Evolutionary conservation across 2,888 invertebrate species (phyloP), one percentile per base, ranked within the genome.

Genomic region (Heliconius hortense): DNA sequence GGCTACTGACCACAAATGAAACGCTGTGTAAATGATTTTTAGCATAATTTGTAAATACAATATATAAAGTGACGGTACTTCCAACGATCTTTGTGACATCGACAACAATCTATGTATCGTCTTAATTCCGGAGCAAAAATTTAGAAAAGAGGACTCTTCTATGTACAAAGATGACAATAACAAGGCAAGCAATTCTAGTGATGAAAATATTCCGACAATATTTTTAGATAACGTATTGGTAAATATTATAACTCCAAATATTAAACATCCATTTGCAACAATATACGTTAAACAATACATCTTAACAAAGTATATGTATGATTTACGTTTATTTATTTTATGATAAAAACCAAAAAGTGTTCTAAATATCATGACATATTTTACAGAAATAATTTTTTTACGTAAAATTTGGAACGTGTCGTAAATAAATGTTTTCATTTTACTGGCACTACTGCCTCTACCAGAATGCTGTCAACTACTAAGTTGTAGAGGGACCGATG

Each of bases 51-150:
- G 48, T 11, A 68, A 2, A 53, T 48, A 68, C 53, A 68, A 11
- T 21, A 68, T 13, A n/a, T 53, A 31, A 21, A 68, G 28, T 4
- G 68, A 68, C 11, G 68, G 21, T 48, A 53, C 53, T n/a, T 53
- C 48, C 21, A 68, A 53, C 1, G 18, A 3, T 5, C 2, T 68
- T 31, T 21, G 53, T 7, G 53, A 2, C 21, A 21, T 31, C 21
- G 35, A 64, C n/a, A 68, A 28, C 28, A 68, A 53, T 53, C 53
- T 53, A 31, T n/a, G 28, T 68, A 68, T 68, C 28, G 21, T 53
- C 28, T n/a, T 28, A n/a, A 68, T 68, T 21, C 68, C 21, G 0
- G 53, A 13, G 5, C 68, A 68, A 53, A 28, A 53, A 53, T 13
- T 53, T 1, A 21, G 4, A 48, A 68, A 68, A 4, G 15, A n/a